These are phyloP conservation scores for Furcula furcula DNA, from an alignment of 2,888 invertebrate species.

Conservation along the genomic window DNA sequence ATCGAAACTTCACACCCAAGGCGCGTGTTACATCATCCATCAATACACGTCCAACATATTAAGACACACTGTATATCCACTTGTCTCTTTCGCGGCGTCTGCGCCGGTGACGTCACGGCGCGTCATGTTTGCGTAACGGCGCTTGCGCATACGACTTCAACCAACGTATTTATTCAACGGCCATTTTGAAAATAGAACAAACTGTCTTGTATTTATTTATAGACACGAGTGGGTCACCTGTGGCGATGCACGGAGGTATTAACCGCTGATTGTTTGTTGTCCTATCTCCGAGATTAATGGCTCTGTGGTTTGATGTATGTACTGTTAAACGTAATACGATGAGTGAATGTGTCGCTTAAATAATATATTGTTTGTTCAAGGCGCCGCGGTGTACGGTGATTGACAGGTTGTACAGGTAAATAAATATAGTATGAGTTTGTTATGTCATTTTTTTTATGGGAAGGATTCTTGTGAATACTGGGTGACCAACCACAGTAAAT, in stretches of 20 bases:
- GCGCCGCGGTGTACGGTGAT: background rate
- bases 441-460: no score
- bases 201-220: constrained; percentile 67
- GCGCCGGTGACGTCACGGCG: constrained; percentile 51
- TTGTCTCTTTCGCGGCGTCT: constrained; percentile 14
- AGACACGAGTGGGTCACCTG: constrained; percentile 64
- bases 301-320: background rate
- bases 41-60: no score
- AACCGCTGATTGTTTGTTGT: background rate
- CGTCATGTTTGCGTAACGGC: constrained; percentile 69
- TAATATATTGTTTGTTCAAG: background rate
- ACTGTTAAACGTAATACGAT: constrained; percentile 1
- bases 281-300: constrained; percentile 1
- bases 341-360: constrained; percentile 1
- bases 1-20: no score
- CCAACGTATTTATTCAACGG: constrained; percentile 31
- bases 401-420: no score
- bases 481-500: no score
- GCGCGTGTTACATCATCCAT: no score
- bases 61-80: background rate
- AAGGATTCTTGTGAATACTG: no score
- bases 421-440: no score
- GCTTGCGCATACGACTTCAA: constrained; percentile 21
- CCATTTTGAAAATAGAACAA: constrained; percentile 64
- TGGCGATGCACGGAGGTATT: constrained; percentile 7